Evolutionary conservation across 2,888 invertebrate species (phyloP), one percentile per base, ranked within the genome.

Genomic region (Apoda limacodes): DNA sequence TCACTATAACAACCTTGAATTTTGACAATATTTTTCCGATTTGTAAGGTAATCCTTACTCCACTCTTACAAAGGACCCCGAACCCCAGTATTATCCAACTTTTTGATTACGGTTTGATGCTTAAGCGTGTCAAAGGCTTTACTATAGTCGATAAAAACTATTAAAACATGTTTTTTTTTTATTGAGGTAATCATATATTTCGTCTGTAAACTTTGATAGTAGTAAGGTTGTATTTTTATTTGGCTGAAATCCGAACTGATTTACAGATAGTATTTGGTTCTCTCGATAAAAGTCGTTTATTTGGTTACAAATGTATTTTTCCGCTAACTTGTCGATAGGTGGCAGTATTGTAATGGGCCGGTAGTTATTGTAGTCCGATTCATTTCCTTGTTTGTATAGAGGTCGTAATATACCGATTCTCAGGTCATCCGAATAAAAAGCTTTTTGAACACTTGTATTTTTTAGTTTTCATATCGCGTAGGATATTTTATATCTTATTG

Each of bases 341-440:
- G 38, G 21, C 11, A 35, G 13, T 13, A 39, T 39, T 3, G 39
- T 39, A 4, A 39, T 39, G 1, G 39, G 39, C 23, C 36, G 23
- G 13, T 39, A 41, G 9, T 41, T 41, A n/a, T 31, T 35, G 7
- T 9, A 14, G 9, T 41, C 32, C 1, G 6, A n/a, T 4, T 20
- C 7, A 1, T 4, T 13, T 3, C 35, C 35, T 17, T 32, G 35
- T 34, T 39, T 35, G 19, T 28, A 27, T 10, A 39, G 33, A 3
- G 39, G 39, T 11, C 39, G n/a, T 2, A 39, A 23, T 9, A 35
- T 22, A 7, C 39, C 39, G 7, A 27, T 20, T 21, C 33, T 39
- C 7, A 39, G 11, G 7, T 25, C 9, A n/a, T 35, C 31, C 0
- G 39, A 34, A 12, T 34, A 39, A 2, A n/a, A 13, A 4, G 26